Conservation (phyloP, 2,888 invertebrate genomes). For the Tetragnatha montana region DNA sequence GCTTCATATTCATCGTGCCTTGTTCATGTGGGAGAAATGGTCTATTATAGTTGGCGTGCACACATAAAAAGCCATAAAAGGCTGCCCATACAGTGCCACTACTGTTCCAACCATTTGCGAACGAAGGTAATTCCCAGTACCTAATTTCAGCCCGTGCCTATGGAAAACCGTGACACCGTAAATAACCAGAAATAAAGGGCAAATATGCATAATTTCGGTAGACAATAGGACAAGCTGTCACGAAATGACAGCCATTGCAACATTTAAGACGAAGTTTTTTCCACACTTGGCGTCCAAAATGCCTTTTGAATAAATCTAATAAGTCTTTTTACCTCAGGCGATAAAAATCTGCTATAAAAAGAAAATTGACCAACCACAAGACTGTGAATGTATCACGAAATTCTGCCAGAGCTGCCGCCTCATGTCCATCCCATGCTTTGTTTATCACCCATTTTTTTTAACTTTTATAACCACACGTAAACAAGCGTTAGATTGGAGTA, state of each 20-base stretch:
- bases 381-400: conserved; percentile 49
- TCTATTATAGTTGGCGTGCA: conserved; percentile 53
- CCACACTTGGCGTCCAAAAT: conserved; percentile 54
- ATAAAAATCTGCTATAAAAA: conserved; percentile 60
- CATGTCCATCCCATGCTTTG: conserved; percentile 35
- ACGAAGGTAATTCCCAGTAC: conserved; percentile 52
- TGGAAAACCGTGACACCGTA: conserved; percentile 62
- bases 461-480: conserved; percentile 53
- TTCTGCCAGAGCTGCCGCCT: conserved; percentile 25
- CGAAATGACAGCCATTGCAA: conserved; percentile 64
- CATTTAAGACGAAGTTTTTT: conserved; percentile 62
- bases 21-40: conserved; percentile 41
- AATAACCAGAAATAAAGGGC: conserved; percentile 60
- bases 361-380: conserved; percentile 59
- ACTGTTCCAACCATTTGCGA: conserved; percentile 47
- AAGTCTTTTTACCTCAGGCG: conserved; percentile 60
- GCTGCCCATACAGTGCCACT: conserved; percentile 48
- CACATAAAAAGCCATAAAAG: conserved; percentile 59
- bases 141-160: conserved; percentile 51
- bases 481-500: conserved; percentile 49
- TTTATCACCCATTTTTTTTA: conserved; percentile 58
- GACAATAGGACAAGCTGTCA: conserved; percentile 65
- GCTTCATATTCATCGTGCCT: conserved; percentile 47
- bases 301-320: conserved; percentile 59
- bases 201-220: conserved; percentile 66